phyloP scores from a whole-genome alignment of 2,113 vertebrate species.

The Zeus faber region DNA sequence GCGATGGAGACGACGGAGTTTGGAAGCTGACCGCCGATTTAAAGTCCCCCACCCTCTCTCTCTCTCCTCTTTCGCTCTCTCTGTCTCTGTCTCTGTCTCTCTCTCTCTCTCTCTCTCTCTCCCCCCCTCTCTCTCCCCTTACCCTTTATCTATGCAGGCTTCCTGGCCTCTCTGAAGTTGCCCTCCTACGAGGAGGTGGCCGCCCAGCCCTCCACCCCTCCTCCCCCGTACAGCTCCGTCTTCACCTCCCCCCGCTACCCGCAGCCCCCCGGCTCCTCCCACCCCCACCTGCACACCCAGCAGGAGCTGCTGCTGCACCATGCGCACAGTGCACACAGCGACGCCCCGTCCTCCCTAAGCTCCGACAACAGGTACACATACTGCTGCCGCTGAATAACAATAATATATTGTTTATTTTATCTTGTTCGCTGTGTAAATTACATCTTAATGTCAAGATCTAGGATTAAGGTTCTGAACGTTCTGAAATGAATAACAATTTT shows the following conservation, averaged over 20 bases:
- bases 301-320: slow-evolving; percentile 58
- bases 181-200: slow-evolving; percentile 94
- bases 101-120: neutral
- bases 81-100: neutral
- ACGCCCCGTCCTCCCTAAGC: slow-evolving; percentile 76
- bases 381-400: too few species aligned
- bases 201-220: slow-evolving; percentile 86
- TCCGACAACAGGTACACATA: slow-evolving; percentile 75
- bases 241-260: slow-evolving; percentile 65
- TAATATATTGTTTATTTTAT: too few species aligned
- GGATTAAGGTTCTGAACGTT: too few species aligned
- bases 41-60: too few species aligned
- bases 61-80: neutral
- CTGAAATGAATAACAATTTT: neutral
- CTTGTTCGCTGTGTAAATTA: too few species aligned
- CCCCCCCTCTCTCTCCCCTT: neutral
- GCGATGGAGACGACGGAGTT: too few species aligned
- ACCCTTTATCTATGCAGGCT: slow-evolving; percentile 74
- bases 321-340: slow-evolving; percentile 49
- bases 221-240: slow-evolving; percentile 85
- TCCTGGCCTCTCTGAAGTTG: slow-evolving; percentile 89
- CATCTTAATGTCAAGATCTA: too few species aligned
- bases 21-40: too few species aligned
- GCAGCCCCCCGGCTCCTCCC: slow-evolving; percentile 43
- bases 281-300: slow-evolving; percentile 61